A percentile compares a stretch with the other conserved stretches of the same genome.
These are phyloP conservation scores for Platycnemis pennipes DNA, from an alignment of 2,888 invertebrate species.

Conservation along the genomic window DNA sequence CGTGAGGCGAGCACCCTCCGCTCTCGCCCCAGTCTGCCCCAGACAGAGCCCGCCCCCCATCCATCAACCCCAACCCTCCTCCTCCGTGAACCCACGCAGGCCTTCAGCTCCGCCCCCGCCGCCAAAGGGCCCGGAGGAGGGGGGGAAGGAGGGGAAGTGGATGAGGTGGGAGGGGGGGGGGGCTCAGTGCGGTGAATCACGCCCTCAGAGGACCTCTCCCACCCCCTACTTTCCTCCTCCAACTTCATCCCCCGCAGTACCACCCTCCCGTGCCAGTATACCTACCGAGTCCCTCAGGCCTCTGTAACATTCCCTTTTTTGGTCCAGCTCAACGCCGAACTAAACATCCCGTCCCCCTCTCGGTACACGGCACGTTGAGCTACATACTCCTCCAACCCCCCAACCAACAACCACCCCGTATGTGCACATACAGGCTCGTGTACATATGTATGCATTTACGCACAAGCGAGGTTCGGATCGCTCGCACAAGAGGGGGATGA, in stretches of 20 bases:
- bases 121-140: not conserved
- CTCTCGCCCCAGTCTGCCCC: not conserved
- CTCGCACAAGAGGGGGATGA: not conserved
- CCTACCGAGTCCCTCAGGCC: not conserved
- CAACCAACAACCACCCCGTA: not conserved
- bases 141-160: not conserved
- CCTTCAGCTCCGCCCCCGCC: conserved; percentile 31
- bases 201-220: not conserved
- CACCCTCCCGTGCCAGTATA: not conserved
- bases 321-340: not conserved
- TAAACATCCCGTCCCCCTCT: not conserved
- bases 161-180: not conserved
- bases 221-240: not conserved
- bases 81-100: conserved; percentile 15
- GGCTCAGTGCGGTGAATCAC: not conserved
- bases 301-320: not conserved
- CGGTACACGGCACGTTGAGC: not conserved
- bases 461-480: not conserved
- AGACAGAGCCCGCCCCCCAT: conserved; percentile 36
- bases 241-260: not conserved
- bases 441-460: not conserved
- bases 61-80: not conserved
- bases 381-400: not conserved
- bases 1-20: not conserved
- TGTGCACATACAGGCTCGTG: not conserved